Evolutionary conservation across 2,797 vertebrate species (phyloP).

Genomic region (Mareca penelope): DNA sequence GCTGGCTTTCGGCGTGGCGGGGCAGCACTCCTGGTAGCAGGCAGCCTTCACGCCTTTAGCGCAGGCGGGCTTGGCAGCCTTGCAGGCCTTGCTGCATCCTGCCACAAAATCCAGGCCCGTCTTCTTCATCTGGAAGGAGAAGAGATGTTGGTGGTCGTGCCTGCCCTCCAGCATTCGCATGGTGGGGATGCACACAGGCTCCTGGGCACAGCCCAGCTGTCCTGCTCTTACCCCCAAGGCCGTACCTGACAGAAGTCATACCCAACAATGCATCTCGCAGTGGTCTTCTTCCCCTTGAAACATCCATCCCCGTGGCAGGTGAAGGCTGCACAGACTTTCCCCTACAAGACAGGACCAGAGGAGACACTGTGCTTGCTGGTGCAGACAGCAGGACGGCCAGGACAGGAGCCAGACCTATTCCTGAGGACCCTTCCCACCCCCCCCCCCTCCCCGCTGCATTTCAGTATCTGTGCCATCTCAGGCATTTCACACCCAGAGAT

Average conservation of each 20-base stretch:
- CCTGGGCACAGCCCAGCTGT: not conserved
- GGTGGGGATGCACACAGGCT: not conserved
- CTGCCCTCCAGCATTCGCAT: not conserved
- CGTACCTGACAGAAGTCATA: conserved; percentile 82
- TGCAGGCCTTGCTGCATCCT: conserved; percentile 80
- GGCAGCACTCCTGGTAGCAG: conserved; percentile 85
- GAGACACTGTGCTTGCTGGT: not conserved
- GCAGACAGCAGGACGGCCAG: not conserved
- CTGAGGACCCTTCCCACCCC: not conserved
- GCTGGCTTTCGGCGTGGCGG: conserved; percentile 64
- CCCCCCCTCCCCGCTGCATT: fast-evolving
- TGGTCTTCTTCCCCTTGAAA: conserved; percentile 65
- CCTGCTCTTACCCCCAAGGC: not conserved
- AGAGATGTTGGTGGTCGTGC: not conserved
- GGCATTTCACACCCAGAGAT: not conserved
- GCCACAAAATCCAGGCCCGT: conserved; percentile 68
- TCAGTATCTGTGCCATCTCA: not conserved
- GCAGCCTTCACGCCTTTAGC: conserved; percentile 15
- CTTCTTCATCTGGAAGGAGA: conserved; percentile 80
- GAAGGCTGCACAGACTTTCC: conserved; percentile 79
- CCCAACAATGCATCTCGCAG: conserved; percentile 30
- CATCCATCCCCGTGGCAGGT: conserved; percentile 74
- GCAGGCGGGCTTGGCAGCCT: conserved; percentile 26
- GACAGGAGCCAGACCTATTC: not conserved
- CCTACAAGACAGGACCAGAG: conserved; percentile 58